These are phyloP conservation scores for Drosophila lacicola DNA, from an alignment of 2,888 invertebrate genomes.

Conservation along the genomic window DNA sequence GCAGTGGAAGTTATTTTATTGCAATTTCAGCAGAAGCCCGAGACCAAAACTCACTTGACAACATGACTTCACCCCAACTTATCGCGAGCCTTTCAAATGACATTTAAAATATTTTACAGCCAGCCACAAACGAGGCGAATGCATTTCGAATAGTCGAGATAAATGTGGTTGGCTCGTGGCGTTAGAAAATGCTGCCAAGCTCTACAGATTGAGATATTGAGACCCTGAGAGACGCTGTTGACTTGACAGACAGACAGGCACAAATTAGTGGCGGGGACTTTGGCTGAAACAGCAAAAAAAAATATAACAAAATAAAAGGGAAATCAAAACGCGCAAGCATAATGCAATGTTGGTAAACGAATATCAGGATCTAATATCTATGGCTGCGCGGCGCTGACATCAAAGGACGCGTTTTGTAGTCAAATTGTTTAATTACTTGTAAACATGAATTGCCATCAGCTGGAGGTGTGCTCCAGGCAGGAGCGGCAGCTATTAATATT, in stretches of 20 bases:
- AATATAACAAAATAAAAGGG: background rate
- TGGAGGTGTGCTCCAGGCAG: slow-evolving; percentile 9
- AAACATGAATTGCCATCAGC: slow-evolving; percentile 77
- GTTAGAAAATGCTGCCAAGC: slow-evolving; percentile 26
- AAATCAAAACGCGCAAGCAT: background rate
- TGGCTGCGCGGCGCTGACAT: slow-evolving; percentile 42
- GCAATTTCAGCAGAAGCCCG: slow-evolving; percentile 60
- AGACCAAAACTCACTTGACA: slow-evolving; percentile 26
- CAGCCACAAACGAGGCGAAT: slow-evolving; percentile 53
- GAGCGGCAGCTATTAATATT: slow-evolving; percentile 50
- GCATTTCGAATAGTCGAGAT: slow-evolving; percentile 44
- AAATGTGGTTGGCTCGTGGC: slow-evolving; percentile 45
- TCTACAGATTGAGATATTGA: slow-evolving; percentile 23
- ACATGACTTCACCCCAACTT: slow-evolving; percentile 18
- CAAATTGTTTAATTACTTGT: slow-evolving; percentile 78
- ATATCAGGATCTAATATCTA: slow-evolving; percentile 47
- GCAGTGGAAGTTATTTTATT: slow-evolving; percentile 53
- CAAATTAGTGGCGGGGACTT: slow-evolving; percentile 63
- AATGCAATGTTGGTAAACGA: slow-evolving; percentile 27
- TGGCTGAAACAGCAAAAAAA: slow-evolving; percentile 15
- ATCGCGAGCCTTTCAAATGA: slow-evolving; percentile 58
- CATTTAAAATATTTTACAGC: slow-evolving; percentile 71
- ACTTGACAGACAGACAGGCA: slow-evolving; percentile 56
- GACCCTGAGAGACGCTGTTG: slow-evolving; percentile 24
- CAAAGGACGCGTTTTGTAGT: slow-evolving; percentile 55